Conservation (phyloP, 1,140 invertebrate genomes). For the Myzus persicae region DNA sequence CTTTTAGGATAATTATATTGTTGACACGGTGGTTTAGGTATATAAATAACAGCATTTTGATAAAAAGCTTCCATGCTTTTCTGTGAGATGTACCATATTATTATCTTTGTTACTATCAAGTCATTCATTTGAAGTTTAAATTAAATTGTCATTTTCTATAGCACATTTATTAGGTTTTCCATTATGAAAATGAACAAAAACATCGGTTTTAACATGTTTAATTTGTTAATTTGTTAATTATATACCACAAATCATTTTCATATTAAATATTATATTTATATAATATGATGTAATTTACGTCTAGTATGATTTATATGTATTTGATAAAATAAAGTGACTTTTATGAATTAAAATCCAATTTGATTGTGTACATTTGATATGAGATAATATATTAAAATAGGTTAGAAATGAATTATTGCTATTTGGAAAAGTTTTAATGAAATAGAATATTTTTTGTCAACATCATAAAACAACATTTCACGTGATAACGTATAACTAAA, state of each 20-base stretch:
- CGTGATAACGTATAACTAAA: background rate
- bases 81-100: background rate
- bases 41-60: background rate
- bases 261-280: background rate
- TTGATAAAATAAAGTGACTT: no score
- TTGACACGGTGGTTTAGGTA: background rate
- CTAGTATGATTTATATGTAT: background rate
- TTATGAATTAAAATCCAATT: background rate
- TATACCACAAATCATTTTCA: background rate
- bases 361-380: background rate
- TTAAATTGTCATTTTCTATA: constrained; percentile 1
- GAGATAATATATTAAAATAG: no score
- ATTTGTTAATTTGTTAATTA: background rate
- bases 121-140: background rate
- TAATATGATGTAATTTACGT: background rate
- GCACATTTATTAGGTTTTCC: background rate
- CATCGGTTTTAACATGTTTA: background rate
- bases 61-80: background rate
- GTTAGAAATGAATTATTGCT: no score
- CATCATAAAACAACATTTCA: background rate
- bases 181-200: background rate
- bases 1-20: constrained; percentile 12
- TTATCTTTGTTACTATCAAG: background rate
- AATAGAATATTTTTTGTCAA: background rate
- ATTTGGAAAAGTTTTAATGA: no score